A percentile compares a stretch with the other conserved stretches of the same genome.
Evolutionary conservation across 1,140 invertebrate genomes (phyloP).

Genomic region (Rhagoletis zephyria): DNA sequence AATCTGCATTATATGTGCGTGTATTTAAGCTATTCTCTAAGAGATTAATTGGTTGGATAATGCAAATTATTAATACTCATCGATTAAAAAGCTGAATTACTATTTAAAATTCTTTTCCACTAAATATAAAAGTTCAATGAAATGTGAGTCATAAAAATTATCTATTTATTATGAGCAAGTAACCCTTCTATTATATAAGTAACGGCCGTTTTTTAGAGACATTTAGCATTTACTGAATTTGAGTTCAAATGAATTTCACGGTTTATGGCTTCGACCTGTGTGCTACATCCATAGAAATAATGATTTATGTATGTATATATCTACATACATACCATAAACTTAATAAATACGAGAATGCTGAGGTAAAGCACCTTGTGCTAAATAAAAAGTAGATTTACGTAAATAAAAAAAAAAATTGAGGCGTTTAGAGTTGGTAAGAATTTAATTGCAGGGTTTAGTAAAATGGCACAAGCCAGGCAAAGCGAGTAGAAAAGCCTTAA

Average conservation of each 20-base stretch:
- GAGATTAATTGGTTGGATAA: too few species aligned
- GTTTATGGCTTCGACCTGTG: background rate
- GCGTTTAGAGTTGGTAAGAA: constrained; percentile 6
- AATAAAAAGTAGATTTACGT: background rate
- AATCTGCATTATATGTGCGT: too few species aligned
- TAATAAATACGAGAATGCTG: background rate
- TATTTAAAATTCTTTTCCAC: background rate
- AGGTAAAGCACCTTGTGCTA: constrained; percentile 15
- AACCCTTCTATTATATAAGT: background rate
- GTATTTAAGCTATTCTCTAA: too few species aligned
- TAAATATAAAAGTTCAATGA: background rate
- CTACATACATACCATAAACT: background rate
- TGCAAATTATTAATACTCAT: too few species aligned
- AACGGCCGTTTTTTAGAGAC: background rate
- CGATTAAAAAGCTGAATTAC: background rate
- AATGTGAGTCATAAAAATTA: background rate
- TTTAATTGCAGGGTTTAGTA: constrained; percentile 11
- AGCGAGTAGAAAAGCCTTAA: background rate
- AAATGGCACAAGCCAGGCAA: background rate
- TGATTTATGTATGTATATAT: too few species aligned
- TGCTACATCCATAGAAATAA: background rate
- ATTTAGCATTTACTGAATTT: background rate
- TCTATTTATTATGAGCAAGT: background rate
- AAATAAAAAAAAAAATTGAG: background rate
- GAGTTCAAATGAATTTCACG: constrained; percentile 31